Conservation (phyloP, 2,888 invertebrate genomes). For the Drosophila monieri region DNA sequence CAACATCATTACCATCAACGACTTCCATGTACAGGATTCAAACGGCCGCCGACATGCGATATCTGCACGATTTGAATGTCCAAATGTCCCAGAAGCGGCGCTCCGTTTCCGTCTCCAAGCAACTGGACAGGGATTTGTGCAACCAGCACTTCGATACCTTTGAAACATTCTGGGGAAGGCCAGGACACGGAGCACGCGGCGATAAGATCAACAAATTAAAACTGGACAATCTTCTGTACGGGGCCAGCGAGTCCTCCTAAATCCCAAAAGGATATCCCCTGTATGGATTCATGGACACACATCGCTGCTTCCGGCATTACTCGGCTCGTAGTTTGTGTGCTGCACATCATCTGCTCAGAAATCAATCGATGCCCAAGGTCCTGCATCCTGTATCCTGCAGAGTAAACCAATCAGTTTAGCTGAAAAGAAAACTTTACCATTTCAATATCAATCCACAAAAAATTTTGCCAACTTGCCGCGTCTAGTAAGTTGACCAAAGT, state of each 20-base stretch:
- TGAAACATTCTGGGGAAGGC: constrained; percentile 91
- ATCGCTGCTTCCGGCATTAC: constrained; percentile 18
- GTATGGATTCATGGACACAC: constrained; percentile 7
- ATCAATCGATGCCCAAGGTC: constrained; percentile 52
- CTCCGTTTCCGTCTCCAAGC: constrained; percentile 77
- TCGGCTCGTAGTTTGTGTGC: constrained; percentile 60
- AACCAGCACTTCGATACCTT: constrained; percentile 90
- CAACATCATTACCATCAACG: constrained; percentile 32
- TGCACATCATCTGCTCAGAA: constrained; percentile 53
- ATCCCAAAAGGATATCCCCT: constrained; percentile 49
- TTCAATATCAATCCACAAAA: constrained; percentile 2
- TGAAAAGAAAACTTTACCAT: constrained; percentile 7
- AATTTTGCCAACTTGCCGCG: constrained; percentile 81
- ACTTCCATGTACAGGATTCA: constrained; percentile 59
- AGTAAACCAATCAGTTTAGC: constrained; percentile 11
- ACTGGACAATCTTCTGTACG: constrained; percentile 84
- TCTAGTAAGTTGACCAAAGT: constrained; percentile 81
- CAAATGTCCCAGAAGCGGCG: constrained; percentile 85
- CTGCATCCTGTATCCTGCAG: constrained; percentile 6
- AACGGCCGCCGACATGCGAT: constrained; percentile 82
- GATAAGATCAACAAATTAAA: constrained; percentile 82
- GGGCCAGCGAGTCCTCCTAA: constrained; percentile 74
- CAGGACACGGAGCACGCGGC: constrained; percentile 86
- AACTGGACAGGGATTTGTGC: constrained; percentile 87
- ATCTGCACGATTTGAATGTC: constrained; percentile 85